These are phyloP conservation scores for Hybognathus amarus DNA, from an alignment of 2,797 vertebrate species.

Conservation along the genomic window DNA sequence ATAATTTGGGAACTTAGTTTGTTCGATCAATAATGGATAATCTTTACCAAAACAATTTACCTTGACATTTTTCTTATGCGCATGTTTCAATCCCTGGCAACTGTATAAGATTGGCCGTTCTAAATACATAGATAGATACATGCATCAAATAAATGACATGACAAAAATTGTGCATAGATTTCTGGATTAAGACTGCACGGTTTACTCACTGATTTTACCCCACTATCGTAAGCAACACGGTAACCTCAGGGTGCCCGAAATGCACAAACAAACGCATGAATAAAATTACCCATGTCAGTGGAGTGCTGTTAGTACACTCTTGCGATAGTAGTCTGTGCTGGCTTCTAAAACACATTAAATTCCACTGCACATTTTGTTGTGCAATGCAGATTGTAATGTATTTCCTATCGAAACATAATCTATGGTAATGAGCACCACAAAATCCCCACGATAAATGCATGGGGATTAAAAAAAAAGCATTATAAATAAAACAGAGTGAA, in stretches of 20 bases:
- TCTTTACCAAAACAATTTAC: not conserved
- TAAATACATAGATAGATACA: not conserved
- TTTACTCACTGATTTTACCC: conserved; percentile 3
- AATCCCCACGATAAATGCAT: conserved; percentile 72
- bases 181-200: not conserved
- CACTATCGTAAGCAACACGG: conserved; percentile 3
- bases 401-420: conserved; percentile 77
- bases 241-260: conserved; percentile 9
- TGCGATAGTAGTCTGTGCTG: conserved; percentile 47
- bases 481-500: conserved; percentile 80
- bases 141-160: not conserved
- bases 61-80: not conserved
- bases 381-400: conserved; percentile 73
- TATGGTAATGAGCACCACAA: conserved; percentile 78
- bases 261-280: conserved; percentile 16
- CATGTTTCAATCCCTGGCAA: not conserved
- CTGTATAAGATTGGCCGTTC: not conserved
- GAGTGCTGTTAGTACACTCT: conserved; percentile 29
- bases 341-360: conserved; percentile 52
- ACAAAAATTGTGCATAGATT: not conserved
- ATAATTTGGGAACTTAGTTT: not conserved
- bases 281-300: conserved; percentile 32
- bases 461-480: conserved; percentile 58
- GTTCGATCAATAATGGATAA: not conserved
- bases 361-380: conserved; percentile 61